These are phyloP conservation scores for Eucera pruinosa DNA, from an alignment of 2,888 invertebrate genomes.

Conservation along the genomic window DNA sequence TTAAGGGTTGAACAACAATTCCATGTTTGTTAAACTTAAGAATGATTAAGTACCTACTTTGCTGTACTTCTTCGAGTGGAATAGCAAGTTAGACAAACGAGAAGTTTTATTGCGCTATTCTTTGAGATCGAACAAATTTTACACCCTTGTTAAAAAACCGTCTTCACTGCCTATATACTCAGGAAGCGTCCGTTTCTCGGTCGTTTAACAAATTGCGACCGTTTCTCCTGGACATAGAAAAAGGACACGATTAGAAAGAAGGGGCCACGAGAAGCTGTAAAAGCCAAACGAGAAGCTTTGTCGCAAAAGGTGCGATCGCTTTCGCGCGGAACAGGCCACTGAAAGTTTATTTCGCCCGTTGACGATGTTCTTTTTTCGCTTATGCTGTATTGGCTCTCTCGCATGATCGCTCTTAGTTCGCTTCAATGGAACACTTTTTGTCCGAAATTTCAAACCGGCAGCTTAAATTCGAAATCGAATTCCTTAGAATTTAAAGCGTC, in stretches of 20 bases:
- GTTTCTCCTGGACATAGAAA: conserved; percentile 15
- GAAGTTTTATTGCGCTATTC: no score
- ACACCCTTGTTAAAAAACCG: not conserved
- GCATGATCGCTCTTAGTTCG: conserved; percentile 22
- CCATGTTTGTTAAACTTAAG: no score
- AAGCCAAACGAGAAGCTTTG: conserved; percentile 28
- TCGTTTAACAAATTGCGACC: conserved; percentile 21
- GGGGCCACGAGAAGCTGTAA: not conserved
- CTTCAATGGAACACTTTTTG: conserved; percentile 13
- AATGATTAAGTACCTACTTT: no score
- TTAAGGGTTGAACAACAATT: no score
- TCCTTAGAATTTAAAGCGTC: no score
- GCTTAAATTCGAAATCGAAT: no score
- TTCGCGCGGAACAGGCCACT: conserved; percentile 38
- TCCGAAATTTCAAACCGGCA: conserved; percentile 7
- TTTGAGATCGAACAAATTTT: not conserved
- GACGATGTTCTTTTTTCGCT: conserved; percentile 31
- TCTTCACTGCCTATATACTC: no score
- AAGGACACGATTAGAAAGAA: conserved; percentile 21
- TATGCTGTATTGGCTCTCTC: conserved; percentile 50
- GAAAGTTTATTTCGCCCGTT: conserved; percentile 23
- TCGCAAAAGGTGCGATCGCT: conserved; percentile 35
- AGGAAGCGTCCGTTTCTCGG: not conserved
- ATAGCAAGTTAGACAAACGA: no score
- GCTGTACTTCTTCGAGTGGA: no score